Evolutionary conservation across 2,797 vertebrate genomes (phyloP).

Genomic region (Malacoraja senta): DNA sequence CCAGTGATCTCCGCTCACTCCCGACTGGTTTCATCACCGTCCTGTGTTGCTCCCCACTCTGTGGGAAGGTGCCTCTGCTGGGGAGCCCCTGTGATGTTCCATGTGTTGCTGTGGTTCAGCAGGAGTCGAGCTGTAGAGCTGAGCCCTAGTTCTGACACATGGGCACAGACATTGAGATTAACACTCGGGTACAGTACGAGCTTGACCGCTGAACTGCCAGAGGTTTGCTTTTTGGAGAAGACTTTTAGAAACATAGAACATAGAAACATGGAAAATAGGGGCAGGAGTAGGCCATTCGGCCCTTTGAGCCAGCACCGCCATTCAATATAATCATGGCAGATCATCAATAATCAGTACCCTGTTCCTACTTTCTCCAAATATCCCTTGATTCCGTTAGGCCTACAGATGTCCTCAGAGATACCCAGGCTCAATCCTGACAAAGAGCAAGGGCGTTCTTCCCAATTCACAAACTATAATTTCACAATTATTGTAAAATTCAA

Average conservation of each 20-base stretch:
- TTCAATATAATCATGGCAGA: too few relatives aligned
- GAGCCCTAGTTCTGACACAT: background rate
- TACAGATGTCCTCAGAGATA: background rate
- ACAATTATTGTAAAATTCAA: too few relatives aligned
- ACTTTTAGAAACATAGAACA: too few relatives aligned
- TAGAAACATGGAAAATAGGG: too few relatives aligned
- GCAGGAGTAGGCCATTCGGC: too few relatives aligned
- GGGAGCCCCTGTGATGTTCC: background rate
- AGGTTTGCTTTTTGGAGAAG: background rate
- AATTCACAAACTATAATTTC: too few relatives aligned
- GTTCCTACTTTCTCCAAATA: too few relatives aligned
- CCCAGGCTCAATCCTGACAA: background rate
- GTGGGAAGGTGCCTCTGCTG: background rate
- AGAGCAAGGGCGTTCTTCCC: background rate
- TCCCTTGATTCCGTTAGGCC: background rate
- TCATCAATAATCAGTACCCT: too few relatives aligned
- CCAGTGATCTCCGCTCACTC: background rate
- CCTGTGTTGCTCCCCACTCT: background rate
- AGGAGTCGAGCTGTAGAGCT: too few relatives aligned
- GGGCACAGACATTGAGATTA: too few relatives aligned
- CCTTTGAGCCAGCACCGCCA: too few relatives aligned
- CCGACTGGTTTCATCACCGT: background rate
- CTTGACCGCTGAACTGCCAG: background rate
- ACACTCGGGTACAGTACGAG: too few relatives aligned
- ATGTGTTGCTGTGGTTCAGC: background rate